These are phyloP conservation scores for Gobionotothen gibberifrons DNA, from an alignment of 2,797 vertebrate genomes.

Conservation along the genomic window DNA sequence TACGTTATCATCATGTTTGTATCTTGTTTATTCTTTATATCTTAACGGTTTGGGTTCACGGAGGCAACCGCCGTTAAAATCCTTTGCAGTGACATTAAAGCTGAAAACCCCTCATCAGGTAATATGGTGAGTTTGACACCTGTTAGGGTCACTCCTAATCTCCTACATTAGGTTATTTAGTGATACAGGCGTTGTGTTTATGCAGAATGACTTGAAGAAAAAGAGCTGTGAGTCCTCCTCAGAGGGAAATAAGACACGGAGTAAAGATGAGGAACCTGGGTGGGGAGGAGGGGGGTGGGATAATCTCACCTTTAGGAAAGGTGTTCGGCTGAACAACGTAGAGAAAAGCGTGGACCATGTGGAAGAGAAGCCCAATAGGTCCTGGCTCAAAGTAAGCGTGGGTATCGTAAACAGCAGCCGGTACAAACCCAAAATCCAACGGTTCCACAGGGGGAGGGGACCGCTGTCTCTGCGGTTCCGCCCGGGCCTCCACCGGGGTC, in stretches of 20 bases:
- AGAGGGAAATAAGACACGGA: neutral
- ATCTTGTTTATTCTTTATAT: no score
- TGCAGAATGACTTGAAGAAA: neutral
- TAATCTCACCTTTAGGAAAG: slow-evolving; percentile 91
- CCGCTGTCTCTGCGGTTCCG: slow-evolving; percentile 64
- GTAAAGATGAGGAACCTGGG: neutral
- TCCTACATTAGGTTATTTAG: neutral
- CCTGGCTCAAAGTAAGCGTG: slow-evolving; percentile 86
- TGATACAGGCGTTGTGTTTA: neutral
- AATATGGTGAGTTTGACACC: neutral
- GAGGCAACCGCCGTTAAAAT: neutral
- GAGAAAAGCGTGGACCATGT: slow-evolving; percentile 90
- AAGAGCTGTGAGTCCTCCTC: neutral
- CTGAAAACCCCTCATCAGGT: neutral
- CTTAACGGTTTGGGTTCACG: no score
- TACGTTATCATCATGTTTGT: no score
- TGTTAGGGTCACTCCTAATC: neutral
- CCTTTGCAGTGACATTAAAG: neutral
- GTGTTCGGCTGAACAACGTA: slow-evolving; percentile 89
- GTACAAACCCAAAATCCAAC: slow-evolving; percentile 91
- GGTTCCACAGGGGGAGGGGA: slow-evolving; percentile 74
- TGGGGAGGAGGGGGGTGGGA: neutral
- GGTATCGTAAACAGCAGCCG: slow-evolving; percentile 88
- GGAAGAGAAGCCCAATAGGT: slow-evolving; percentile 86
- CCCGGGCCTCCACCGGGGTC: slow-evolving; percentile 50